These are phyloP conservation scores for Microtus californicus DNA, from an alignment of 2,797 vertebrate genomes.

Conservation along the genomic window DNA sequence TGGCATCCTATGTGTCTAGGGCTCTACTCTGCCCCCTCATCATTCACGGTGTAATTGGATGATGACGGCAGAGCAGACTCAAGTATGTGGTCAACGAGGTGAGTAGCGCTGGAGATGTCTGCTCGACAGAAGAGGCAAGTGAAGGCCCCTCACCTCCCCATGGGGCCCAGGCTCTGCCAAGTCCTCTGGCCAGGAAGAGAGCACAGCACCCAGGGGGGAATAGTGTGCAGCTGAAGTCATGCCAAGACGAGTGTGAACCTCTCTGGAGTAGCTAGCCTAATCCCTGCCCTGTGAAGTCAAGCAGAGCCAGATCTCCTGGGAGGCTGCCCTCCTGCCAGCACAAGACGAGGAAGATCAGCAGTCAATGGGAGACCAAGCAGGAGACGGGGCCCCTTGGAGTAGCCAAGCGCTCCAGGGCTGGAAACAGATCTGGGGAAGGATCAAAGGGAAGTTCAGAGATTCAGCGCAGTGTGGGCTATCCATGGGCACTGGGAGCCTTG, in stretches of 20 bases:
- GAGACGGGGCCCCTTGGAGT: no score
- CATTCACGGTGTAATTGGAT: not conserved
- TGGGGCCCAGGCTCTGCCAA: slow-evolving; percentile 69
- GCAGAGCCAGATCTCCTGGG: not conserved
- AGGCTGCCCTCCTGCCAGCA: not conserved
- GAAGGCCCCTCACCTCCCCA: slow-evolving; percentile 68
- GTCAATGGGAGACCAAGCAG: not conserved
- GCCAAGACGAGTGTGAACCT: slow-evolving; percentile 24
- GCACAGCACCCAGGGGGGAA: not conserved
- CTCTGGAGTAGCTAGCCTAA: not conserved
- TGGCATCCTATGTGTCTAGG: not conserved
- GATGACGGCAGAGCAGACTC: not conserved
- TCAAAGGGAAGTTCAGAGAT: not conserved
- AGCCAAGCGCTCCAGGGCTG: not conserved
- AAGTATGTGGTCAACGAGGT: slow-evolving; percentile 10
- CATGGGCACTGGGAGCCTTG: not conserved
- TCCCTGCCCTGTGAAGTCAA: not conserved
- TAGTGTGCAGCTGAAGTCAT: not conserved
- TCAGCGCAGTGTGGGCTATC: accelerated
- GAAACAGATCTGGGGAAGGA: not conserved
- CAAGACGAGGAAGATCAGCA: not conserved
- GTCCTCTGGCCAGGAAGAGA: slow-evolving; percentile 60
- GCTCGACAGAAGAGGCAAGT: slow-evolving; percentile 41
- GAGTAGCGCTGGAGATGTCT: slow-evolving; percentile 21
- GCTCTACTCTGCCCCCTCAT: not conserved